phyloP scores from a whole-genome alignment of 1,140 invertebrate species.

The Brachionus sp. region DNA sequence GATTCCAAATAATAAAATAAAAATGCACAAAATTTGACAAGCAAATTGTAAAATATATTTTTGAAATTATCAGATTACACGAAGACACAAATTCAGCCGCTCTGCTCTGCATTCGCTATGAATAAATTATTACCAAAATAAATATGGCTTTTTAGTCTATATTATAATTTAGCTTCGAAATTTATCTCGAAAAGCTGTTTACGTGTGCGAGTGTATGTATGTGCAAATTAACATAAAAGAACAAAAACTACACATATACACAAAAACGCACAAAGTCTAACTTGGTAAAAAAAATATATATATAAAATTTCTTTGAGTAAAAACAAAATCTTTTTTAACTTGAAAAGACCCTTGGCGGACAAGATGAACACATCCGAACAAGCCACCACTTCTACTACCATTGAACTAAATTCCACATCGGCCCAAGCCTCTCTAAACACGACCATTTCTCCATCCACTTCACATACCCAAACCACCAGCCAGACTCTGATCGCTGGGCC shows the following conservation, averaged over 20 bases:
- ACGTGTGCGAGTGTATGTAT: slow-evolving; percentile 43
- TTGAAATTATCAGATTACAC: slow-evolving; percentile 1
- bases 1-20: not conserved
- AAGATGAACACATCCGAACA: slow-evolving; percentile 23
- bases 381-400: not conserved
- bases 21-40: not conserved
- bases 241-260: slow-evolving; percentile 32
- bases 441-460: not conserved
- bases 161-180: slow-evolving; percentile 13
- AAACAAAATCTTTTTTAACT: not conserved
- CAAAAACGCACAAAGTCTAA: slow-evolving; percentile 13
- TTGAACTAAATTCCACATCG: not conserved
- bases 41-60: not conserved
- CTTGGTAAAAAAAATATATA: not conserved
- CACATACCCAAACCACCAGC: not conserved
- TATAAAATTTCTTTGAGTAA: not conserved
- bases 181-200: slow-evolving; percentile 30
- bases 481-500: slow-evolving; percentile 12
- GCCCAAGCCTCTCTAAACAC: not conserved
- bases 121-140: slow-evolving; percentile 40
- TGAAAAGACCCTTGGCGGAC: not conserved
- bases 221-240: slow-evolving; percentile 31
- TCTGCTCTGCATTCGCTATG: not conserved
- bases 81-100: slow-evolving; percentile 37
- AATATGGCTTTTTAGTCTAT: slow-evolving; percentile 31